Evolutionary conservation across 1,140 invertebrate species (phyloP).

Genomic region (Melanaphis sacchari): DNA sequence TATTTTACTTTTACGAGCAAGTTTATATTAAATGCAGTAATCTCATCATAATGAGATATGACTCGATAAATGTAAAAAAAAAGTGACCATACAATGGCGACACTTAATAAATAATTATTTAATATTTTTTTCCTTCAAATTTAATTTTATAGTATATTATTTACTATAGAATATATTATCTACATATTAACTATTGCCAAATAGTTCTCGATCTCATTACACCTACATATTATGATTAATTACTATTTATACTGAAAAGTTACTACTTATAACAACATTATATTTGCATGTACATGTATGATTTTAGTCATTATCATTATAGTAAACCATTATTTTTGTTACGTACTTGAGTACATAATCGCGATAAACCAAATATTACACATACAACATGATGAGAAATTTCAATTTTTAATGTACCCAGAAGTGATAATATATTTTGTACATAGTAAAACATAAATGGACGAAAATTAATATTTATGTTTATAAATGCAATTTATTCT

Average conservation of each 20-base stretch:
- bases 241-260: background rate
- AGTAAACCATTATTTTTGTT: background rate
- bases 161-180: no score
- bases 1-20: background rate
- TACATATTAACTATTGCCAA: no score
- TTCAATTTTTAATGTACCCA: background rate
- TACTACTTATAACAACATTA: background rate
- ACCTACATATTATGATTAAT: background rate
- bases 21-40: no score
- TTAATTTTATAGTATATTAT: no score
- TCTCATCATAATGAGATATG: no score
- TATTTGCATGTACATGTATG: background rate
- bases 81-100: no score
- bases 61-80: no score
- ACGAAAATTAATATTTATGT: background rate
- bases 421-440: background rate
- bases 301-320: background rate
- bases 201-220: background rate
- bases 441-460: background rate
- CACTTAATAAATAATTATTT: no score
- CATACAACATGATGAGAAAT: background rate
- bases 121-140: no score
- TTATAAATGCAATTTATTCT: background rate
- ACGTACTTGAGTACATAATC: background rate
- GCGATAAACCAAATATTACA: no score